These are phyloP conservation scores for Uropsilus gracilis DNA, from an alignment of 2,113 vertebrate species.

Conservation along the genomic window DNA sequence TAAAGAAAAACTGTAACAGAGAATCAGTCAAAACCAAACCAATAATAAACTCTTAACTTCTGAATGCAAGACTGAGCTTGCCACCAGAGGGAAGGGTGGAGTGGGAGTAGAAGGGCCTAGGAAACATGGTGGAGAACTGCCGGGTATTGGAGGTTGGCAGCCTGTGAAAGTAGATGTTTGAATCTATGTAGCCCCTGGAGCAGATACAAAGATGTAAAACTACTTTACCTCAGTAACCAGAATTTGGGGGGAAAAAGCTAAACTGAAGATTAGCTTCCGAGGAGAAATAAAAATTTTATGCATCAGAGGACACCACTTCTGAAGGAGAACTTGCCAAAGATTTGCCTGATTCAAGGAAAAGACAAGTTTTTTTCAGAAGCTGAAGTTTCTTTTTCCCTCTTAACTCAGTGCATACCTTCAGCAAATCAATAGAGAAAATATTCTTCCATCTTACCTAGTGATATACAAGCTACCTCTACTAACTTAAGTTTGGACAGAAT, in stretches of 20 bases:
- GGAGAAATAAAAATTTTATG: background rate
- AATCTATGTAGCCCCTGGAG: too few relatives aligned
- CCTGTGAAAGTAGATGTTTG: too few relatives aligned
- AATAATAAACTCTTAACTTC: too few relatives aligned
- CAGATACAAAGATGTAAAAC: too few relatives aligned
- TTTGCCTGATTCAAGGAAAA: background rate
- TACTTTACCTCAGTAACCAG: too few relatives aligned
- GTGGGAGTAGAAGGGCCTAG: too few relatives aligned
- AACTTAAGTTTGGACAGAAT: background rate
- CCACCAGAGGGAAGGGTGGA: too few relatives aligned
- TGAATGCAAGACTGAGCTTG: too few relatives aligned
- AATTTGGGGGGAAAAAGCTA: background rate
- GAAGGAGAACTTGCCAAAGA: conserved; percentile 5
- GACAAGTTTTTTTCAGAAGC: background rate
- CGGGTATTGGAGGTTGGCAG: too few relatives aligned
- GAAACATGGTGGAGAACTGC: too few relatives aligned
- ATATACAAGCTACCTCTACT: background rate
- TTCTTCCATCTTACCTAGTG: background rate
- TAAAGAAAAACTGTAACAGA: too few relatives aligned
- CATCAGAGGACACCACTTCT: background rate
- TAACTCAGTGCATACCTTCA: background rate
- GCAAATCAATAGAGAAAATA: background rate
- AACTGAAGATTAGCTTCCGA: background rate
- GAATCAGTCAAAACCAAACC: too few relatives aligned
- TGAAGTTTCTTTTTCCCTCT: background rate